These are phyloP conservation scores for Phortica okadai DNA, from an alignment of 2,888 invertebrate genomes.

Conservation along the genomic window DNA sequence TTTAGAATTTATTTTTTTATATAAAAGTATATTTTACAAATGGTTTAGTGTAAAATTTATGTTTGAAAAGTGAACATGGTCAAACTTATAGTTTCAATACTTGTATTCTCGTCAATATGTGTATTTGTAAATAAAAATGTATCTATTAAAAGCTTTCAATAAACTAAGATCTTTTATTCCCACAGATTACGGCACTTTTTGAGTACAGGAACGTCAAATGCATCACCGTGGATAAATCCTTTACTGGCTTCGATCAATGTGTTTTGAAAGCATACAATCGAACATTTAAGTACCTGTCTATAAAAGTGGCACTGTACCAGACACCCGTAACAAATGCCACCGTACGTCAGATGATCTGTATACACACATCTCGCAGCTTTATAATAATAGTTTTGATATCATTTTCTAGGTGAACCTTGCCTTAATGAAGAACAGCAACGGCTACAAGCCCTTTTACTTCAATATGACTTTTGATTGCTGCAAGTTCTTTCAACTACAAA, in stretches of 20 bases:
- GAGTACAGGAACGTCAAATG: constrained; percentile 55
- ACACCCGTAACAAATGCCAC: constrained; percentile 29
- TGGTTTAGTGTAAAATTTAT: too few species aligned
- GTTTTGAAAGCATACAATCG: constrained; percentile 51
- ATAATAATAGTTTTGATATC: background rate
- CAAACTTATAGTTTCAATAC: background rate
- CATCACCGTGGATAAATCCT: background rate
- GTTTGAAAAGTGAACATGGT: background rate
- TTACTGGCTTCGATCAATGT: constrained; percentile 26
- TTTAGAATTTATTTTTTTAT: too few species aligned
- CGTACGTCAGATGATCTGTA: constrained; percentile 30
- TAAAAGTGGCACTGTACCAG: background rate
- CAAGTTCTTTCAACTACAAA: constrained; percentile 30
- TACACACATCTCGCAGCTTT: background rate
- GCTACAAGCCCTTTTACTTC: constrained; percentile 42
- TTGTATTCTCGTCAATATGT: background rate
- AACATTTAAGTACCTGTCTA: constrained; percentile 44
- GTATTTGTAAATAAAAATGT: background rate
- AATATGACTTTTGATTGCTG: constrained; percentile 43
- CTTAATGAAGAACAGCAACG: constrained; percentile 44
- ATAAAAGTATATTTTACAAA: too few species aligned
- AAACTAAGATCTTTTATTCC: background rate
- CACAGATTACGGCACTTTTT: constrained; percentile 24
- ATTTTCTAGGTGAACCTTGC: constrained; percentile 22
- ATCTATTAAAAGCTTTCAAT: background rate